Conservation (phyloP, 2,888 invertebrate genomes). For the Polydrusus cervinus region DNA sequence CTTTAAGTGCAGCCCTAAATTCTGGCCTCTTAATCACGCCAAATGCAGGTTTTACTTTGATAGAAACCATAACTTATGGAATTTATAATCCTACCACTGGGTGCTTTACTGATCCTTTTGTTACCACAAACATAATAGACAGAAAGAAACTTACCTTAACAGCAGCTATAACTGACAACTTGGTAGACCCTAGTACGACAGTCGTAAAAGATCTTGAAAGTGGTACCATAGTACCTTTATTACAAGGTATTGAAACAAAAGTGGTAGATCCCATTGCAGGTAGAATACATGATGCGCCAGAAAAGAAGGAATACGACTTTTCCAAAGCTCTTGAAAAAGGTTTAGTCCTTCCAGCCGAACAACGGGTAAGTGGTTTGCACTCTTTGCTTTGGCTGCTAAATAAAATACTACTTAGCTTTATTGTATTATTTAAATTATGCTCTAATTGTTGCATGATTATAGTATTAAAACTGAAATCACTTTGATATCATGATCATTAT, state of each 20-base stretch:
- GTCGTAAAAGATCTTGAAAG: conserved; percentile 86
- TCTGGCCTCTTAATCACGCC: conserved; percentile 85
- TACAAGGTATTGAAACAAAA: conserved; percentile 83
- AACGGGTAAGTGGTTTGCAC: conserved; percentile 84
- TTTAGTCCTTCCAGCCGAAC: conserved; percentile 91
- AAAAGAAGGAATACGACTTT: conserved; percentile 80
- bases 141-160: conserved; percentile 83
- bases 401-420: conserved; percentile 13
- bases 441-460: conserved; percentile 35
- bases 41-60: conserved; percentile 84
- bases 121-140: conserved; percentile 81
- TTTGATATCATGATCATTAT: conserved; percentile 21
- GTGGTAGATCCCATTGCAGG: conserved; percentile 85
- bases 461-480: conserved; percentile 32
- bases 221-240: conserved; percentile 84
- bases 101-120: conserved; percentile 87
- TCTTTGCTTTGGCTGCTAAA: conserved; percentile 31
- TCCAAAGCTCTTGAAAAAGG: conserved; percentile 91
- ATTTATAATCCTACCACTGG: conserved; percentile 91
- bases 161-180: conserved; percentile 84
- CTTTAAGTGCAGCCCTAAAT: conserved; percentile 84
- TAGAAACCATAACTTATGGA: conserved; percentile 86
- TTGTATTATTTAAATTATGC: conserved; percentile 13
- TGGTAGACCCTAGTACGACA: conserved; percentile 90
- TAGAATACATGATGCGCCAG: conserved; percentile 76